Evolutionary conservation across 2,797 vertebrate genomes (phyloP), one percentile per base, ranked within the genome.

Genomic region (Echiichthys vipera): DNA sequence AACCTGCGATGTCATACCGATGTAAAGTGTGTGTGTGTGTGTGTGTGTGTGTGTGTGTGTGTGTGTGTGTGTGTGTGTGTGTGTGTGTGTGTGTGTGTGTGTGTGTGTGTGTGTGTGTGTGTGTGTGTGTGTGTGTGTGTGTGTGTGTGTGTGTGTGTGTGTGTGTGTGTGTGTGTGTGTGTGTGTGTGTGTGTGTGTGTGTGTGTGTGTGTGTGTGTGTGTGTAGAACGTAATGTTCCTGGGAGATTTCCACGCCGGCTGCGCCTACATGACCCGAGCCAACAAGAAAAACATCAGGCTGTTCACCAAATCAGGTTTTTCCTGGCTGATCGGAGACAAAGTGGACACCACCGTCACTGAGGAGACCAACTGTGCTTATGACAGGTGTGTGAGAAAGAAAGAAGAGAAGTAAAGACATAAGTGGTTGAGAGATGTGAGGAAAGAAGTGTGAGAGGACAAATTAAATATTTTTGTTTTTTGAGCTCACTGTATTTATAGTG

Each of bases 241-340:
- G 29, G 92, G 92, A 37, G 76, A 91, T 62, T 92, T 93, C 74
- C 81, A 93, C 0, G 91, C 92, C 20, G n/a, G 78, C 61, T 93
- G 92, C 12, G 88, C 67, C 40, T 78, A 90, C 46, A 20, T 93
- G 80, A 91, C 69, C 1, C 70, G 64, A 0, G 0, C 3, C 0
- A 24, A 83, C 78, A 88, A 70, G 73, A 90, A 72, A 8, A 29
- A 55, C 0, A 92, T 93, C 80, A 2, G 65, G 10, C 84, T 93
- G 5, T 90, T 82, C 81, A 73, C 20, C 11, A 36, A 80, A 8
- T 9, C 58, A 0, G 61, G 7, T 0, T 93, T 92, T 74, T 79
- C 43, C 27, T 92, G 91, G 91, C 62, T 93, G 71, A 91, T 93
- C 7, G 22, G 32, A 54, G 89, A 92, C 77, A 49, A 51, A 73